phyloP scores from a whole-genome alignment of 2,113 vertebrate species.

The Oreocharis arfaki region DNA sequence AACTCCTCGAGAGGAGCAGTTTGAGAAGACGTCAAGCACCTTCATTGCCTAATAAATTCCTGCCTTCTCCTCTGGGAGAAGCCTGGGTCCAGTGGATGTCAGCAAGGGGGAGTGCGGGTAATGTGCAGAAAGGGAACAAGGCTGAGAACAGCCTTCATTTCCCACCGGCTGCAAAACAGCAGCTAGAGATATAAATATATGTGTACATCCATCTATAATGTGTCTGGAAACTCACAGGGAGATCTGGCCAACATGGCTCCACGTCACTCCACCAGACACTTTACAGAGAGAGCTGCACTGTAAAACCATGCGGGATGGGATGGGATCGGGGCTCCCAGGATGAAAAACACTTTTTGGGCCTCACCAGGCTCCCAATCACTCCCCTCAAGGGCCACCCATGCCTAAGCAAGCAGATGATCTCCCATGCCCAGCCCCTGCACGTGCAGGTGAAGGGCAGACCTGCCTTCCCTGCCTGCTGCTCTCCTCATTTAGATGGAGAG shows the following conservation, averaged over 20 bases:
- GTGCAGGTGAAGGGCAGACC: background rate
- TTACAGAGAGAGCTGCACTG: background rate
- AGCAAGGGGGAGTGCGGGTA: background rate
- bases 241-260: background rate
- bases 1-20: background rate
- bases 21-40: background rate
- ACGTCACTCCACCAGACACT: background rate
- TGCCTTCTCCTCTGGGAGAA: background rate
- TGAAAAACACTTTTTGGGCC: background rate
- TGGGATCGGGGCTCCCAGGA: background rate
- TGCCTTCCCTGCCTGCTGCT: background rate
- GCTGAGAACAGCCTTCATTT: constrained; percentile 8
- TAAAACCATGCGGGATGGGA: background rate
- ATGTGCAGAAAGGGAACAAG: background rate
- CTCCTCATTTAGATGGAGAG: background rate
- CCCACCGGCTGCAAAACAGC: constrained; percentile 7
- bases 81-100: background rate
- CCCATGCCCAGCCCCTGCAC: background rate
- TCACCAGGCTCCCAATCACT: background rate
- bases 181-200: background rate
- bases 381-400: background rate
- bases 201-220: background rate
- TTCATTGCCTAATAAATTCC: background rate
- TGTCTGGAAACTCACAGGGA: background rate
- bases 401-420: background rate